A percentile compares a stretch with the other conserved stretches of the same genome.
Conservation (phyloP, 37 sponge, comb jelly and placozoan genomes). For the Aphrocallistes beatrix region DNA sequence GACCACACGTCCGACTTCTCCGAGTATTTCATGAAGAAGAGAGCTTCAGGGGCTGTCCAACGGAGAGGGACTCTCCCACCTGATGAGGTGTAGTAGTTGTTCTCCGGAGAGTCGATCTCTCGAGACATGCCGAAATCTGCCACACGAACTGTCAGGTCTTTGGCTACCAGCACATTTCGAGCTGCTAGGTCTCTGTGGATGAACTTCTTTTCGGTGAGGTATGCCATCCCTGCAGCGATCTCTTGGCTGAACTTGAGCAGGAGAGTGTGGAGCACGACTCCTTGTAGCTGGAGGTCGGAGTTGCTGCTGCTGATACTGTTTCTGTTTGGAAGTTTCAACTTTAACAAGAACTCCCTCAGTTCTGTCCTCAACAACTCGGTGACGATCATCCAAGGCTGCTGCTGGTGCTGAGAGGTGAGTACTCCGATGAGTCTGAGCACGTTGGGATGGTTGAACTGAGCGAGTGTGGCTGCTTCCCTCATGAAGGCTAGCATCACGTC, state of each 20-base stretch:
- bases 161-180: neutral
- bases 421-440: neutral
- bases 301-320: no score
- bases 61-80: neutral
- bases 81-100: neutral
- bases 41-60: neutral
- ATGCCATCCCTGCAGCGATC: conserved; percentile 24
- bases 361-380: neutral
- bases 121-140: neutral
- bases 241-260: conserved; percentile 14
- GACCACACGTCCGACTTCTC: conserved; percentile 15
- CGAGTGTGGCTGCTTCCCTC: conserved; percentile 16
- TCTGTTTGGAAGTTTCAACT: neutral
- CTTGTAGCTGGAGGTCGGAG: no score
- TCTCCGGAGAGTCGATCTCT: neutral
- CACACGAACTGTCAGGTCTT: neutral
- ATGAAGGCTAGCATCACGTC: neutral
- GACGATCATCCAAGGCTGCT: neutral
- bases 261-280: neutral
- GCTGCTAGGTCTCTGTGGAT: neutral
- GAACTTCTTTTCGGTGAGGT: conserved; percentile 11
- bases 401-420: neutral
- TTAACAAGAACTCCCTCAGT: neutral
- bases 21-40: neutral
- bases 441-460: conserved; percentile 23